Base-by-base conservation (phyloP, 2,113 vertebrate species). In the Burhinus bistriatus region DNA sequence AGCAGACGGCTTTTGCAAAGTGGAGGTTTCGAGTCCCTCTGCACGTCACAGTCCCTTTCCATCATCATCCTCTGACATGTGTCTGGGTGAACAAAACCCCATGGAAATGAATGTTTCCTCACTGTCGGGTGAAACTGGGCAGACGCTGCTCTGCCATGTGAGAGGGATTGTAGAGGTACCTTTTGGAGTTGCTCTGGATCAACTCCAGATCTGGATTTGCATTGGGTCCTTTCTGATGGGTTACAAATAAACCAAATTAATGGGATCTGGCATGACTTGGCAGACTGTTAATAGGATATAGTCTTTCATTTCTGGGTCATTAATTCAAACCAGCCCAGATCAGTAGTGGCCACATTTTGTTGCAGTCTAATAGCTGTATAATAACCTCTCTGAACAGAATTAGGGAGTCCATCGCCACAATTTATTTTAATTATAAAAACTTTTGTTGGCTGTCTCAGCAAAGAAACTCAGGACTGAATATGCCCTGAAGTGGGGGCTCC, bases 181-280 rank as follows among this genome's bases (percentile, higher is more conserved):
- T 83, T 71, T 86, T 30, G 12, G 51, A 94, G 38, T 64, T 93
- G 82, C 65, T 87, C 81, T 96, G 94, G 94, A 83, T 80, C 5
- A 5, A 87, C 73, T 96, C 93, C 96, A 93, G 90, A 84, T 95
- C 90, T 87, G 86, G 86, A 75, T 97, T 95, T 96, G 62, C 72
- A 9, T 22, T 87, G 59, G 40, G 91, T 87, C 80, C 87, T 95
- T 95, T 54, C 58, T 79, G 86, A 76, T 0, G 16, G 27, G 62
- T 94, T 95, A 89, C 93, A 95, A 95, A 95, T 97, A 95, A 97
- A 92, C 77, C 73, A 54, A 82, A 96, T 78, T 79, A 92, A 95
- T 95, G 89, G 77, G 59, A 68, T 77, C 71, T 96, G 94, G 86
- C 79, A 42, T 70, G 59, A 64, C 80, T 93, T 94, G 92, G 93